Base-by-base conservation (phyloP, 2,888 invertebrate genomes). In the Gisinianus flammeolus region DNA sequence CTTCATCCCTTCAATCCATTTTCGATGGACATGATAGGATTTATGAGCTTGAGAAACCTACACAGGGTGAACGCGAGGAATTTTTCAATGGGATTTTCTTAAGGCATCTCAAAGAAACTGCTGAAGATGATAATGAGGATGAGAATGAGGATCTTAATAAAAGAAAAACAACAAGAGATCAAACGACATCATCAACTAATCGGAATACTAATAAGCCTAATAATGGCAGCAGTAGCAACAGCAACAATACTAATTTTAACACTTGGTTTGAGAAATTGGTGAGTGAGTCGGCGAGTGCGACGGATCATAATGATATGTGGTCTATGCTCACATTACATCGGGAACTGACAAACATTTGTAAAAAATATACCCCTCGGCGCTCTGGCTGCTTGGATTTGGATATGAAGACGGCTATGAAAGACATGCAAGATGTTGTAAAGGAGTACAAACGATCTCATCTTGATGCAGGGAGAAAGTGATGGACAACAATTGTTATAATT, bases 281-380 rank as follows among this genome's bases (percentile, higher is more conserved):
- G 8, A 19, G 67, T 16, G 76, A 76, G n/a, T n/a, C 54, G 8
- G 56, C 44, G 58, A n/a, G 12, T n/a, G 16, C 19, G 4, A 76
- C 76, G 10, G 69, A 76, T 28, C 68, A 76, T 22, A 66, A 76
- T 1, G 68, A 68, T 16, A 28, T 76, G n/a, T 76, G 76, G 76
- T 68, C 76, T 19, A 62, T 76, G 33, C 56, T 76, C 31, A 69
- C 76, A 2, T 22, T 76, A 1, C 76, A 76, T 56, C 33, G 76
- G 6, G 68, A 76, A 26, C 26, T 28, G 19, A 58, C 24, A 58
- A 58, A 22, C n/a, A 58, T 58, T 6, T 58, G 24, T 58, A 58
- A 58, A 22, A 58, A 58, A 58, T n/a, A 10, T 24, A 6, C 58
- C 19, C 19, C 58, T 19, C 8, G 58, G 5, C 6, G 58, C n/a